Conservation (phyloP, 1,140 invertebrate species). For the Drosophila seguyi region DNA sequence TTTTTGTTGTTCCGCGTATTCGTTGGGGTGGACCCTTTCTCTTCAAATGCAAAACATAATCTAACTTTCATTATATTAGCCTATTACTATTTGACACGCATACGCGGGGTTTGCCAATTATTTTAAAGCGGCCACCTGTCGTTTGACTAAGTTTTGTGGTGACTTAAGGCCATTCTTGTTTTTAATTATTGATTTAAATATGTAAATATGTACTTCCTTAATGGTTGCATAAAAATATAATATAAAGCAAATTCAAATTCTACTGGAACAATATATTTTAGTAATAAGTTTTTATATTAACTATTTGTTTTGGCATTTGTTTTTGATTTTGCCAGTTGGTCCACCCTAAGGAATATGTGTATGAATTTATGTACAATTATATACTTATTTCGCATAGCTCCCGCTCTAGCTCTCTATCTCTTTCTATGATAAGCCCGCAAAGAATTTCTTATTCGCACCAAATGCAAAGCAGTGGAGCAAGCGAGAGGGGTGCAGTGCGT, state of each 20-base stretch:
- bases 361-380: not conserved
- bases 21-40: conserved; percentile 24
- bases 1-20: conserved; percentile 30
- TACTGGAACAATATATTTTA: too few relatives aligned
- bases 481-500: not conserved
- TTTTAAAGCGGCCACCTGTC: not conserved
- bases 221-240: too few relatives aligned
- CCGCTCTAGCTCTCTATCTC: conserved; percentile 18
- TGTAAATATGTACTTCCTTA: too few relatives aligned
- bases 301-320: not conserved
- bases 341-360: conserved; percentile 21
- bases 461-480: conserved; percentile 11
- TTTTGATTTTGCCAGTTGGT: not conserved
- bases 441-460: conserved; percentile 23
- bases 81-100: too few relatives aligned
- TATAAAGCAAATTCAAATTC: too few relatives aligned
- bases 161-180: too few relatives aligned
- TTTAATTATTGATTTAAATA: too few relatives aligned
- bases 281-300: not conserved
- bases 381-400: conserved; percentile 6
- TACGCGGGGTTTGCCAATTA: not conserved
- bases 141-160: conserved; percentile 7
- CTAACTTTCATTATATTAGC: too few relatives aligned
- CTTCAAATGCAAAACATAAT: not conserved
- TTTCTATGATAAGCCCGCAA: conserved; percentile 32